Evolutionary conservation across 2,797 vertebrate species (phyloP), one percentile per base, ranked within the genome.

Genomic region (Catostomus latipinnis): DNA sequence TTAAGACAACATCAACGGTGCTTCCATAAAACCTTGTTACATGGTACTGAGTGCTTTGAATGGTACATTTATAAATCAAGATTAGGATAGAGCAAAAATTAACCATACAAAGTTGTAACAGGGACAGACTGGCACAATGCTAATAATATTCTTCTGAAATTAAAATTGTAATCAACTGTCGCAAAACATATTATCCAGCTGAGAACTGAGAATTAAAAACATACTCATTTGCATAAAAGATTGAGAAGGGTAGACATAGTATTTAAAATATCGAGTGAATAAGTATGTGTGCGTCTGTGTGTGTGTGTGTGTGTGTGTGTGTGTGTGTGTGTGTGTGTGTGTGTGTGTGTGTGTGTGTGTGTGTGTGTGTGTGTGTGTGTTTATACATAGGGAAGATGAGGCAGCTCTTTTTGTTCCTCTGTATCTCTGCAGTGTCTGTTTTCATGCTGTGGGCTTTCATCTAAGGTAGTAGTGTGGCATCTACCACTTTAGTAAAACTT

Each of bases 41-140:
- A 46, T 82, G 70, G 56, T 58, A 73, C 60, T 60, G 48, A 22
- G 43, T 57, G 71, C 34, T 84, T 86, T 82, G 73, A 81, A 84
- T 84, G 69, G 74, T 49, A 75, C 75, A 82, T 52, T 57, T 22
- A 60, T 16, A 66, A 72, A 68, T 50, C 22, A 58, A 22, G 77
- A 82, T 58, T 72, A 74, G 54, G 56, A 62, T 53, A 62, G 11
- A 54, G 8, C 10, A 62, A 11, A 73, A 34, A 50, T 7, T 4
- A 48, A 53, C 13, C 53, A 49, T n/a, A 74, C n/a, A 62, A 49
- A 65, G 13, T 13, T 18, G 10, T 1, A 56, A n/a, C 11, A 34
- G 49, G 65, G 16, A 49, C 16, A 76, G 2, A 56, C 57, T 46
- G 22, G 18, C 22, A 22, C 49, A 66, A 8, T 16, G 61, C 8